Conservation (phyloP, 2,113 vertebrate species). For the Alectura lathami region DNA sequence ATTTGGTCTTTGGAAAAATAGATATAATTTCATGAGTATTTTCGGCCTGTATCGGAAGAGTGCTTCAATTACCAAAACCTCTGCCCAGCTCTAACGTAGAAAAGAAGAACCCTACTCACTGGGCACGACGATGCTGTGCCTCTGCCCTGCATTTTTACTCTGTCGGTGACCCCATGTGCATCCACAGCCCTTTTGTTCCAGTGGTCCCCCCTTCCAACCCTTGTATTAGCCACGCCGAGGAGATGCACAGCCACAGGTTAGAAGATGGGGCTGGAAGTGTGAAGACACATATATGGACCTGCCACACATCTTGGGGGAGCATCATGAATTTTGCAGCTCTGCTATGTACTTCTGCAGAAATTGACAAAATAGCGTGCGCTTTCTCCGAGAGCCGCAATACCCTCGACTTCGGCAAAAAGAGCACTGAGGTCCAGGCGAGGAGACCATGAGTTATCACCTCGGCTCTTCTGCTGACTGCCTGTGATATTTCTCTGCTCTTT, state of each 20-base stretch:
- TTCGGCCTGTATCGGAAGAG: neutral
- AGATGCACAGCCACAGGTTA: neutral
- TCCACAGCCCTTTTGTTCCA: neutral
- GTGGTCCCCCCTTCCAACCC: rapidly evolving
- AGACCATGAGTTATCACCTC: neutral
- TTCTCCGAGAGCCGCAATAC: neutral
- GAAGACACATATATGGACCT: neutral
- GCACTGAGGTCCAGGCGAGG: neutral
- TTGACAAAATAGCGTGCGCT: neutral
- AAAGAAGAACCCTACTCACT: neutral
- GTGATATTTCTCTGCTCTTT: neutral
- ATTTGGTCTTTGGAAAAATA: neutral
- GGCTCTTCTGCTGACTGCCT: neutral
- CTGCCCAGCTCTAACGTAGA: neutral
- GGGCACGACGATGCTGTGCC: too few species aligned
- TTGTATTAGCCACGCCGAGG: neutral
- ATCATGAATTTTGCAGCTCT: neutral
- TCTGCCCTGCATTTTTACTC: neutral
- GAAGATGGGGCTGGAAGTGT: neutral
- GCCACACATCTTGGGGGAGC: neutral
- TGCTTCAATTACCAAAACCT: neutral
- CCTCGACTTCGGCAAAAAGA: neutral
- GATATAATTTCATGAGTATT: neutral
- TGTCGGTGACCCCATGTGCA: neutral
- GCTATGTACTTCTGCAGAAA: neutral